Evolutionary conservation across 2,888 invertebrate species (phyloP).

Genomic region (Ecliptopera silaceata): DNA sequence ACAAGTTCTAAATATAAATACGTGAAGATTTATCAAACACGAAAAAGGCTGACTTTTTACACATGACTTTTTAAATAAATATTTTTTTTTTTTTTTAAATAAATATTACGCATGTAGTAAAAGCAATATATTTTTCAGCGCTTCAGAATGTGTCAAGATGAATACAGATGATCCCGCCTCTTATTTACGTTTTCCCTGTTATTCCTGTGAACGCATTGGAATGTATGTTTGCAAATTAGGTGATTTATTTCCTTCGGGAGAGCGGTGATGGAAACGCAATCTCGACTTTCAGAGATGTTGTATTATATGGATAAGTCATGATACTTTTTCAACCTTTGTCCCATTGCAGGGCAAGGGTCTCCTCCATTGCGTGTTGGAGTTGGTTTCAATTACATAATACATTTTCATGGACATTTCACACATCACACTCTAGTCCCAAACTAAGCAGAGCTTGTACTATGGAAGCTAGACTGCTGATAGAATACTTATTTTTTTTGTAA

Average conservation of each 20-base stretch:
- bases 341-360: too few relatives aligned
- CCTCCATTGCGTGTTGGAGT: too few relatives aligned
- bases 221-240: conserved; percentile 35
- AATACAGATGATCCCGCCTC: conserved; percentile 15
- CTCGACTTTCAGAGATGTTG: conserved; percentile 17
- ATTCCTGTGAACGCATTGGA: conserved; percentile 16
- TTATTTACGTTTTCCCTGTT: conserved; percentile 2
- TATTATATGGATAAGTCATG: neutral
- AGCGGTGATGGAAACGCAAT: conserved; percentile 33
- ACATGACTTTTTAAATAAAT: neutral
- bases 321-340: too few relatives aligned
- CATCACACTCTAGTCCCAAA: too few relatives aligned
- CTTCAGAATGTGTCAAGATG: conserved; percentile 5
- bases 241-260: conserved; percentile 35
- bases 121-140: conserved; percentile 12
- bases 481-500: too few relatives aligned
- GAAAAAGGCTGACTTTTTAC: neutral
- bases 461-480: too few relatives aligned
- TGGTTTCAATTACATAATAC: too few relatives aligned
- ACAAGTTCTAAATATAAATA: neutral
- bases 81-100: too few relatives aligned
- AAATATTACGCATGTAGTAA: too few relatives aligned
- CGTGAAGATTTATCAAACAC: neutral
- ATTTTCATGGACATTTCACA: too few relatives aligned
- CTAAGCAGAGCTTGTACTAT: too few relatives aligned